Base-by-base conservation (phyloP, 1,140 invertebrate species). In the Heliothis subflexa region DNA sequence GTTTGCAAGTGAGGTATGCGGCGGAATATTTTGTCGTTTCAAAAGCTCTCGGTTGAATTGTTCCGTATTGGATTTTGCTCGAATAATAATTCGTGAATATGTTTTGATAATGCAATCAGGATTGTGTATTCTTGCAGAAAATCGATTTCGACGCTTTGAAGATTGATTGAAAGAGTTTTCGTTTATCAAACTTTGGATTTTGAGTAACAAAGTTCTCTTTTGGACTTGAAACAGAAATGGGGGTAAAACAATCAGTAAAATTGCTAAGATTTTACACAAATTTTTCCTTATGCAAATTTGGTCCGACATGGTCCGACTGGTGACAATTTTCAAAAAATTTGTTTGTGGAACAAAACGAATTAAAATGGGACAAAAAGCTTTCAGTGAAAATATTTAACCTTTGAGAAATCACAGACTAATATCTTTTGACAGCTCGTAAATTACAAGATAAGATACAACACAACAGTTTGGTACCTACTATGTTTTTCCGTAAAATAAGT, bases 401-500 rank as follows among this genome's bases (percentile, higher is more conserved):
- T 11, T 59, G 55, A 73, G 9, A 73, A 73, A 73, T 73, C 71
- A 61, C 68, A 10, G n/a, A 5, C 50, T 49, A 33, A 71, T n/a
- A 50, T 50, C 18, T 68, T 71, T 55, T 71, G 68, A 57, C 54
- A 59, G 54, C 54, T 47, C 18, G 4, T 47, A 68, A 59, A 25
- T 59, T 59, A 45, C 54, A 18, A 59, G 71, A 57, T 21, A 59
- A 73, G 14, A 28, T 11, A n/a, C 18, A 50, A 50, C 25, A 50
- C 64, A 25, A 68, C 64, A 18, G 49, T 13, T 59, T 47, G 25
- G 21, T 9, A 52, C 21, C 16, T 49, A n/a, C 11, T 73, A 47
- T 59, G 10, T 59, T 28, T 49, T 16, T 40, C 33, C 7, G 33
- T 9, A n/a, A n/a, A n/a, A n/a, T n/a, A n/a, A n/a, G n/a, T n/a